These are phyloP conservation scores for Climacteris rufus DNA, from an alignment of 2,113 vertebrate species.

Conservation along the genomic window DNA sequence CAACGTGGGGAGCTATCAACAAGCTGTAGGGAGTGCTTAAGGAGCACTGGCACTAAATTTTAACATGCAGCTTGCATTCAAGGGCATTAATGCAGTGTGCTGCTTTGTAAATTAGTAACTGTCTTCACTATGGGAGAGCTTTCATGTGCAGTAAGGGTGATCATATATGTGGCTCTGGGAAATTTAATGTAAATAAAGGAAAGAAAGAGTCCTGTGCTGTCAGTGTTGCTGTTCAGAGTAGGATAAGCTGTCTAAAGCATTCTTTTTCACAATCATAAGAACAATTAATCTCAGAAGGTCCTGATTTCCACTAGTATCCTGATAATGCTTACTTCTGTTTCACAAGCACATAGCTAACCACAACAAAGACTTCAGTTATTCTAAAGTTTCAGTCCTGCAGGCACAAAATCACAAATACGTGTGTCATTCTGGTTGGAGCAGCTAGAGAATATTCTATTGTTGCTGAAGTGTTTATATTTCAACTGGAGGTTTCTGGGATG, in stretches of 20 bases:
- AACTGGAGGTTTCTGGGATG: background rate
- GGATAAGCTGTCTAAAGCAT: background rate
- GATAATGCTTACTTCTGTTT: background rate
- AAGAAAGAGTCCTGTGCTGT: background rate
- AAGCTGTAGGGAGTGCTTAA: background rate
- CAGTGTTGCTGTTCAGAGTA: background rate
- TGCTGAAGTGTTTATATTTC: background rate
- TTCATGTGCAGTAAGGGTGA: background rate
- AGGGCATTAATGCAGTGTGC: background rate
- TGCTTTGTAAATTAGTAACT: background rate
- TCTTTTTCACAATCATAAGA: background rate
- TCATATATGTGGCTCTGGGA: background rate
- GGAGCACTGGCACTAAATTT: background rate
- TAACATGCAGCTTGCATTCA: background rate
- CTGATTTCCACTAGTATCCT: background rate
- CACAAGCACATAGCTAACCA: background rate
- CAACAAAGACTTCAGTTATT: background rate
- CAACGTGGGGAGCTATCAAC: background rate
- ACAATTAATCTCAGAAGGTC: background rate
- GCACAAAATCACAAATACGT: background rate
- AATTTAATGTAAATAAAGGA: background rate
- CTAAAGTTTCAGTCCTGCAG: background rate
- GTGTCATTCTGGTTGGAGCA: background rate
- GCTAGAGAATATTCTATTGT: background rate
- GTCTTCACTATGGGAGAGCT: accelerated